A percentile compares a stretch with the other conserved stretches of the same genome.
Conservation (phyloP, 2,888 invertebrate genomes). For the Anoncus sp. region DNA sequence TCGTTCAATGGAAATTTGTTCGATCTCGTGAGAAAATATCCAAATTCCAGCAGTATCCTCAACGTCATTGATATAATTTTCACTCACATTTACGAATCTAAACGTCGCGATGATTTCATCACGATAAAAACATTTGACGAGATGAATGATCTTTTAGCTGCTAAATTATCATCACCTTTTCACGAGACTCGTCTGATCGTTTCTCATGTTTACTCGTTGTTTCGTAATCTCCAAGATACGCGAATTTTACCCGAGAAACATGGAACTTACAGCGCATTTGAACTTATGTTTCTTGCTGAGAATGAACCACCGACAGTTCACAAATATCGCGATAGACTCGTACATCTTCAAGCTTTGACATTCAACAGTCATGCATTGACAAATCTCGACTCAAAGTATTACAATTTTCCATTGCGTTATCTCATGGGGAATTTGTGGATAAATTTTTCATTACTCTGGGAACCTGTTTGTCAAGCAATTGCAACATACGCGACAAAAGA, state of each 20-base stretch:
- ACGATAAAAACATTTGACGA: constrained; percentile 72
- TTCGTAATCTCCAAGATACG: constrained; percentile 85
- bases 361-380: constrained; percentile 82
- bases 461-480: constrained; percentile 91
- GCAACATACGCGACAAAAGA: constrained; percentile 87
- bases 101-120: constrained; percentile 67
- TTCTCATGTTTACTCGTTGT: constrained; percentile 89
- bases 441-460: constrained; percentile 96
- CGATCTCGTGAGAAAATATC: constrained; percentile 68
- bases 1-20: constrained; percentile 67
- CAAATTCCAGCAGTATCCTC: constrained; percentile 71
- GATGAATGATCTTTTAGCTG: constrained; percentile 68
- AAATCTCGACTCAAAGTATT: constrained; percentile 85
- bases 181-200: constrained; percentile 87
- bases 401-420: constrained; percentile 89
- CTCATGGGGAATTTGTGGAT: constrained; percentile 92
- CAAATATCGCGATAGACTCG: constrained; percentile 91
- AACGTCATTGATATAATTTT: constrained; percentile 75
- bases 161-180: constrained; percentile 75
- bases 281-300: constrained; percentile 87
- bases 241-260: constrained; percentile 80
- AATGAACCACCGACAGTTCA: constrained; percentile 89
- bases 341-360: constrained; percentile 89
- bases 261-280: constrained; percentile 68
- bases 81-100: constrained; percentile 70